Evolutionary conservation across 2,113 vertebrate species (phyloP).

Genomic region (Tonatia bakeri): DNA sequence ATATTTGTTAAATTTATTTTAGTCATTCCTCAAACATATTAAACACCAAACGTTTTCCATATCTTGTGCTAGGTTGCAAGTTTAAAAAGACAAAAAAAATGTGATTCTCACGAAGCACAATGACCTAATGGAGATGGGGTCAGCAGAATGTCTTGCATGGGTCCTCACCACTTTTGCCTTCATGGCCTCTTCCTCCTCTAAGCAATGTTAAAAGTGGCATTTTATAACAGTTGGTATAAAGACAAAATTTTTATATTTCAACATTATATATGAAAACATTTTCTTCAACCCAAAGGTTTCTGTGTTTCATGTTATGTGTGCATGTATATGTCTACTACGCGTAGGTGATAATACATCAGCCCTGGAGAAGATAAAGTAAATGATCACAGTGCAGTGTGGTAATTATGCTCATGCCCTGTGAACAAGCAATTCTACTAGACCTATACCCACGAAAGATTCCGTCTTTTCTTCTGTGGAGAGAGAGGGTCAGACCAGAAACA

Average conservation of each 20-base stretch:
- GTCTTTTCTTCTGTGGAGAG: not conserved
- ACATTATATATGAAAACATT: not conserved
- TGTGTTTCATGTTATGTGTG: not conserved
- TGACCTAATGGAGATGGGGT: not conserved
- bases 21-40: not conserved
- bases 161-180: not conserved
- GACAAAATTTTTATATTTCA: not conserved
- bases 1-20: not conserved
- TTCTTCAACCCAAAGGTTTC: not conserved
- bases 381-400: not conserved
- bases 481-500: not conserved
- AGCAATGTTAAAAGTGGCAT: not conserved
- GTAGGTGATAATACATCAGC: not conserved
- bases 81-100: not conserved
- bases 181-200: not conserved
- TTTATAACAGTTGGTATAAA: not conserved
- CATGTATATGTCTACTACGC: not conserved
- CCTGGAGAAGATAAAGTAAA: not conserved
- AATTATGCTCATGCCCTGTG: not conserved
- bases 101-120: not conserved
- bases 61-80: not conserved
- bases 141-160: not conserved
- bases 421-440: not conserved
- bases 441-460: not conserved
- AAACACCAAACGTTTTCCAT: not conserved